phyloP scores from a whole-genome alignment of 2,888 invertebrate genomes.

The Drosophila incognita region DNA sequence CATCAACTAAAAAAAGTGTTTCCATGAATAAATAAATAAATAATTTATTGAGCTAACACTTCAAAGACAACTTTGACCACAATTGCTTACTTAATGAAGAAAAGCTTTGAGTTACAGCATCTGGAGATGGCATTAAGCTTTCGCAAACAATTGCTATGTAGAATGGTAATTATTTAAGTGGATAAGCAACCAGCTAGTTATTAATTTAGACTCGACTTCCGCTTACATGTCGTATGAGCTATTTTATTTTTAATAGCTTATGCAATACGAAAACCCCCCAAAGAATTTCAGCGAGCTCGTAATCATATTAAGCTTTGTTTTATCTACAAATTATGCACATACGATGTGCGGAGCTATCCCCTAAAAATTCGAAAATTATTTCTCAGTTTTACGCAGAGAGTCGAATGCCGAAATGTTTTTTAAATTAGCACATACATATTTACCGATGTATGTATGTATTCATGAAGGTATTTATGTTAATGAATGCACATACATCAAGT shows the following conservation, averaged over 20 bases:
- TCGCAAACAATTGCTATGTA: background rate
- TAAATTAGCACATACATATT: background rate
- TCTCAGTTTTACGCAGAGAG: background rate
- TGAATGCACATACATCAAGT: background rate
- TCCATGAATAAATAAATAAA: background rate
- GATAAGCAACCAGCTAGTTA: background rate
- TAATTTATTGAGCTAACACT: background rate
- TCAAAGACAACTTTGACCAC: background rate
- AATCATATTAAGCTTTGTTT: background rate
- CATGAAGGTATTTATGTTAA: background rate
- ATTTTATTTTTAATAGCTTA: background rate
- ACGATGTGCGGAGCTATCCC: background rate
- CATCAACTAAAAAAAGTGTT: background rate
- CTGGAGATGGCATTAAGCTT: background rate
- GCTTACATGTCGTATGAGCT: constrained; percentile 9
- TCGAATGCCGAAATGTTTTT: background rate
- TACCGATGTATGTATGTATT: background rate
- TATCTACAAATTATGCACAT: background rate
- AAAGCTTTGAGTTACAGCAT: background rate
- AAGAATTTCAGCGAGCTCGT: background rate
- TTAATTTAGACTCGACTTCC: constrained; percentile 1
- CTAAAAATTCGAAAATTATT: background rate
- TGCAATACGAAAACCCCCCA: background rate
- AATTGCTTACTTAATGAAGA: background rate
- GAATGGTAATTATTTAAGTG: constrained; percentile 7